Base-by-base conservation (phyloP, 1,140 invertebrate species). In the Drosophila tropicalis region DNA sequence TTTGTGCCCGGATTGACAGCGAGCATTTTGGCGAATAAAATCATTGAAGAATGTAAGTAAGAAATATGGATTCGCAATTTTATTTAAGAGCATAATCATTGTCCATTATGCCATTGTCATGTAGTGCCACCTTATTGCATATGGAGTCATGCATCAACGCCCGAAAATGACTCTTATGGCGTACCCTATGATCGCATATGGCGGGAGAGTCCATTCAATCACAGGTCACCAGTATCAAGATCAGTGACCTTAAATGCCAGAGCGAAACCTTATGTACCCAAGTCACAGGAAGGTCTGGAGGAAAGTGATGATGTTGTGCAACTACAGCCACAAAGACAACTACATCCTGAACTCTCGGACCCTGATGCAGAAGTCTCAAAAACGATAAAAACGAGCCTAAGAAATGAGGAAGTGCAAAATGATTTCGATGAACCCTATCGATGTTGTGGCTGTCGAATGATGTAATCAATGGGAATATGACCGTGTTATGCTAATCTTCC, bases 161-260 rank as follows among this genome's bases (percentile, higher is more conserved):
- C 62, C 1, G 76, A 77, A 25, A 51, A 74, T 5, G 17, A 58
- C 3, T 71, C 76, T 5, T 89, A 67, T 36, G 83, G 76, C n/a
- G 64, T 67, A 1, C 79, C 67, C 10, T 82, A 71, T 41, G 83
- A 86, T 29, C 47, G 72, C 54, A 86, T 86, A 12, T 86, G 83
- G 83, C 70, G 84, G 19, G 83, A 86, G 55, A 60, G 15, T 44
- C 56, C 17, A 6, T 44, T 10, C 19, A n/a, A 15, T 19, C 19
- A 1, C 10, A 39, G 12, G 4, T 12, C 9, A 7, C 9, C 36
- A 55, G 67, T 0, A 9, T 5, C 0, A 51, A 57, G 32, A 70
- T 73, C 62, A 41, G 60, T 73, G 63, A 64, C 70, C 34, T 54
- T 74, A 25, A 75, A 75, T 40, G 41, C 61, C 9, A 57, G 44